phyloP scores from a whole-genome alignment of 2,113 vertebrate species.

The Gavia stellata region DNA sequence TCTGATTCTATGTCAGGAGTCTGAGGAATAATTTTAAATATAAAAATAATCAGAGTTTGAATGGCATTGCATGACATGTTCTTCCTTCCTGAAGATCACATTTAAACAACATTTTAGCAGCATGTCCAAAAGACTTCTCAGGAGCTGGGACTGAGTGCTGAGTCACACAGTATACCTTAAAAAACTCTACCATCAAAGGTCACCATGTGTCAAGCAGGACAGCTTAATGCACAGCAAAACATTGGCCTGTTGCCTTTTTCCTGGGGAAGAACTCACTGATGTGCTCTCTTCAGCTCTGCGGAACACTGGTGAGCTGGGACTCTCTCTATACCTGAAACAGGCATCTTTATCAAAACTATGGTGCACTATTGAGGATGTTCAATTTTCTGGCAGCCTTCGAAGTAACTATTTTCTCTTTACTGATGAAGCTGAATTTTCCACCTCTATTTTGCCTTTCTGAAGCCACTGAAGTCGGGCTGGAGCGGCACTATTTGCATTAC shows the following conservation, averaged over 20 bases:
- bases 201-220: neutral
- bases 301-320: neutral
- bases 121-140: neutral
- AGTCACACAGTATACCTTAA: neutral
- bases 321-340: neutral
- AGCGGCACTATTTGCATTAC: neutral
- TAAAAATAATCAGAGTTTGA: neutral
- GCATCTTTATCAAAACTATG: neutral
- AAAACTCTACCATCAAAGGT: neutral
- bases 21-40: neutral
- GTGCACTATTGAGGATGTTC: neutral
- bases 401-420: neutral
- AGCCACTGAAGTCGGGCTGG: neutral
- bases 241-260: neutral
- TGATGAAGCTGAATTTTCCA: neutral
- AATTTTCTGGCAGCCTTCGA: neutral
- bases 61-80: neutral
- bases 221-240: neutral
- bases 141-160: fast-evolving
- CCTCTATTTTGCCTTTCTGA: neutral
- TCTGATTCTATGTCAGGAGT: neutral
- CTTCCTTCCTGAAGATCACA: neutral
- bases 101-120: neutral
- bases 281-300: neutral
- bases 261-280: neutral